phyloP scores from a whole-genome alignment of 2,888 invertebrate genomes.

The Amphimallon solstitiale region DNA sequence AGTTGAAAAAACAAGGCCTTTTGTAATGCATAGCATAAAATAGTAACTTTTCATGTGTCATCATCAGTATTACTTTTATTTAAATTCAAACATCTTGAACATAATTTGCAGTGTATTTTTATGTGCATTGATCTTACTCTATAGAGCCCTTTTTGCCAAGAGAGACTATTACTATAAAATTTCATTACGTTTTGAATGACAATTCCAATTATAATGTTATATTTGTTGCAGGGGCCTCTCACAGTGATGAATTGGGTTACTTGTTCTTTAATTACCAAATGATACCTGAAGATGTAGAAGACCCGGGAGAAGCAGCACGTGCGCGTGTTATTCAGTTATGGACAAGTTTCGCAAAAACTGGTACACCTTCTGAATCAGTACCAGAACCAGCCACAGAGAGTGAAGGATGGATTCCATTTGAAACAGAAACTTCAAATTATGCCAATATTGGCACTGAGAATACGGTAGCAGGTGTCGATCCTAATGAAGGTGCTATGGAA shows the following conservation, averaged over 20 bases:
- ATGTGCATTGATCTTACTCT: background rate
- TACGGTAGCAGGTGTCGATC: constrained; percentile 44
- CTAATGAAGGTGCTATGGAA: constrained; percentile 50
- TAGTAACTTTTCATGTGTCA: no score
- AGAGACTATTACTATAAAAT: no score
- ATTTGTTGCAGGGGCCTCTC: constrained; percentile 47
- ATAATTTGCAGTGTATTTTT: no score
- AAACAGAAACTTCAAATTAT: constrained; percentile 48
- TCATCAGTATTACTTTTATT: no score
- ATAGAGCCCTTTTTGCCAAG: no score
- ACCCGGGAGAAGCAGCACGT: constrained; percentile 44
- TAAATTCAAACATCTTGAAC: no score
- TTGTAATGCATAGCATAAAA: no score
- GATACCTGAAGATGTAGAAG: constrained; percentile 11
- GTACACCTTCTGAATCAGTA: constrained; percentile 44
- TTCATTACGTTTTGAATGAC: no score
- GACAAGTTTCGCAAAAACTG: constrained; percentile 53
- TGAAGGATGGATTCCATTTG: constrained; percentile 50
- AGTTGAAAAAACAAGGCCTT: no score
- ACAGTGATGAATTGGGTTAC: constrained; percentile 54
- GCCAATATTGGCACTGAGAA: constrained; percentile 53
- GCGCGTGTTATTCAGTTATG: constrained; percentile 49
- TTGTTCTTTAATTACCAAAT: constrained; percentile 46
- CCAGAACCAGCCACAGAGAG: constrained; percentile 4
- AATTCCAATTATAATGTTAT: no score